Percentiles rank a stretch among this genome's conserved stretches.
Evolutionary conservation across 1,140 invertebrate genomes (phyloP).

Genomic region (Neocloeon triangulifer): DNA sequence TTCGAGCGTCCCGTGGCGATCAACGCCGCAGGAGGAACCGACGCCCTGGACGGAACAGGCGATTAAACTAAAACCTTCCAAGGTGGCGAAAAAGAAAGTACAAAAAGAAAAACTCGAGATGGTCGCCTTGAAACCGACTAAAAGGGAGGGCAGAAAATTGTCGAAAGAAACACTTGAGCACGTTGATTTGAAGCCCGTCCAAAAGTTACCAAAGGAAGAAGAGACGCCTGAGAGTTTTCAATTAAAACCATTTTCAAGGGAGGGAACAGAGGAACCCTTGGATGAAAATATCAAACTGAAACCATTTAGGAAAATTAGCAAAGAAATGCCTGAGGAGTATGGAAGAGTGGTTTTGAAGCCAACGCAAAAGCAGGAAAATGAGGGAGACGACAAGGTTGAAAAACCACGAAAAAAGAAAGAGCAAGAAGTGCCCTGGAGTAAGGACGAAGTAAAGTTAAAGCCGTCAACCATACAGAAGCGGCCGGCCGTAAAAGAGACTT

Average conservation of each 20-base stretch:
- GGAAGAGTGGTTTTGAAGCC: neutral
- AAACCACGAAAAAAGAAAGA: conserved; percentile 3
- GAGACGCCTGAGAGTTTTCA: neutral
- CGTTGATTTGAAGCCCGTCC: conserved; percentile 4
- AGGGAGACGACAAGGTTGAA: neutral
- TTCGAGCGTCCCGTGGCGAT: no score
- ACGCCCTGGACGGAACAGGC: conserved; percentile 12
- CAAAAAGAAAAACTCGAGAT: conserved; percentile 17
- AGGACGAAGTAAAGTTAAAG: conserved; percentile 16
- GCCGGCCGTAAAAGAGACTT: conserved; percentile 13
- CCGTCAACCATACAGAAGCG: conserved; percentile 14
- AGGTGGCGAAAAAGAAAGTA: conserved; percentile 9
- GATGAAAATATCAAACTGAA: neutral
- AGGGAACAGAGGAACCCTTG: conserved; percentile 1
- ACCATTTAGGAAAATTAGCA: neutral
- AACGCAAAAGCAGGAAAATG: neutral
- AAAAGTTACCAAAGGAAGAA: neutral
- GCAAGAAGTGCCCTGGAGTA: conserved; percentile 9
- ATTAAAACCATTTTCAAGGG: neutral
- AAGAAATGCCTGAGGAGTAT: neutral
- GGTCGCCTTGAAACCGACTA: conserved; percentile 19
- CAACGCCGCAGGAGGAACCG: conserved; percentile 3
- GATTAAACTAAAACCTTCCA: conserved; percentile 11
- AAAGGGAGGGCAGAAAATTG: conserved; percentile 12
- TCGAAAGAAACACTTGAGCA: conserved; percentile 8